Percentiles rank a stretch among this genome's conserved stretches.
Conservation (phyloP, 2,797 vertebrate genomes). For the Allobates femoralis region DNA sequence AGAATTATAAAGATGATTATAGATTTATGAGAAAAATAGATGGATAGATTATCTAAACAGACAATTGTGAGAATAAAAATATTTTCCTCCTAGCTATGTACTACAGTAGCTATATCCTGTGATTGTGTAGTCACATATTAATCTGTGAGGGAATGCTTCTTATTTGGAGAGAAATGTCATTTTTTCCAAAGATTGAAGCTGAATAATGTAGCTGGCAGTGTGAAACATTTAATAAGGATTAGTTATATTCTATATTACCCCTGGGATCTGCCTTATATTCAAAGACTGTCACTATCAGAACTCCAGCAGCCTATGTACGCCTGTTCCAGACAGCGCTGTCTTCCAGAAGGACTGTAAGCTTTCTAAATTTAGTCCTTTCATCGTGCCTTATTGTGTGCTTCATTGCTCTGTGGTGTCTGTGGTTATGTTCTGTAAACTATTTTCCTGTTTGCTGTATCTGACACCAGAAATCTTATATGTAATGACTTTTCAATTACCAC, state of each 20-base stretch:
- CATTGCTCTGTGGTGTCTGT: neutral
- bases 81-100: neutral
- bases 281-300: neutral
- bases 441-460: neutral
- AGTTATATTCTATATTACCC: conserved; percentile 18
- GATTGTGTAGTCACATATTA: neutral
- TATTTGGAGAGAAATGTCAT: neutral
- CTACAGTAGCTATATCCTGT: neutral
- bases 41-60: neutral
- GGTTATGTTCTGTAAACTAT: conserved; percentile 15
- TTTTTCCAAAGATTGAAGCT: neutral
- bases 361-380: conserved; percentile 10
- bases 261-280: conserved; percentile 13
- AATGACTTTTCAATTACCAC: neutral
- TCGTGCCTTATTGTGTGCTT: neutral
- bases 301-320: neutral
- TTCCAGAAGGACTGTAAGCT: neutral
- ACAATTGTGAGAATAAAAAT: neutral
- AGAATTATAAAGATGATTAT: neutral
- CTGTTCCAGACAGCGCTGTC: conserved; percentile 6
- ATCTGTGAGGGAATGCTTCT: neutral
- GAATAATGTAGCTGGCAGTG: conserved; percentile 26
- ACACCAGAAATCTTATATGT: neutral
- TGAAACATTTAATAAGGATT: conserved; percentile 31
- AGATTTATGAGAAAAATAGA: neutral